These are phyloP conservation scores for Triops cancriformis DNA, from an alignment of 1,140 invertebrate species.

Conservation along the genomic window DNA sequence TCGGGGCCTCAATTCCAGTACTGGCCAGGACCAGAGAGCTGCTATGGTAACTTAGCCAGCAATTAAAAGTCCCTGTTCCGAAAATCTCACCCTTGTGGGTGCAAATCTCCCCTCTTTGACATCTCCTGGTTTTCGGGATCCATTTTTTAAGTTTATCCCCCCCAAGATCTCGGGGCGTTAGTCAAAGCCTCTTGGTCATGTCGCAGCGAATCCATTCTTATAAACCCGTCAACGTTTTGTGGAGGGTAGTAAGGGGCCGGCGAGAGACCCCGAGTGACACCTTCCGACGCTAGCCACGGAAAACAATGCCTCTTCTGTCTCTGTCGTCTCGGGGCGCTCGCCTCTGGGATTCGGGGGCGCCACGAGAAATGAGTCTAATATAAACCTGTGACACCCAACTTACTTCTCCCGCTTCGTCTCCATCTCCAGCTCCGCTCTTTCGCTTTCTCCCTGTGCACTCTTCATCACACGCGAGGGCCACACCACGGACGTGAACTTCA, in stretches of 20 bases:
- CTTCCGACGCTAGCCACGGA: not conserved
- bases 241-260: not conserved
- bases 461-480: not conserved
- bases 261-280: not conserved
- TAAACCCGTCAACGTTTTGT: not conserved
- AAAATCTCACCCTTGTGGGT: too few relatives aligned
- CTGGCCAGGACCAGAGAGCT: too few relatives aligned
- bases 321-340: not conserved
- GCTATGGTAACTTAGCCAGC: too few relatives aligned
- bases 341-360: not conserved
- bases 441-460: not conserved
- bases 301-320: constrained; percentile 9
- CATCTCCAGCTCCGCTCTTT: too few relatives aligned
- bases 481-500: not conserved
- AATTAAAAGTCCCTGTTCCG: too few relatives aligned
- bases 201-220: constrained; percentile 1
- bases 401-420: not conserved
- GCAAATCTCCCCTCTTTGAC: too few relatives aligned
- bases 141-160: too few relatives aligned
- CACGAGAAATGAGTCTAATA: constrained; percentile 4
- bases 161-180: not conserved
- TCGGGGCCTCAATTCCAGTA: too few relatives aligned
- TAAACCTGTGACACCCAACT: constrained; percentile 5
- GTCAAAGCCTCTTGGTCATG: not conserved
- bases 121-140: too few relatives aligned